Percentiles rank a stretch among this genome's conserved stretches.
phyloP scores from a whole-genome alignment of 2,888 invertebrate genomes.

The Agonum fuliginosum region DNA sequence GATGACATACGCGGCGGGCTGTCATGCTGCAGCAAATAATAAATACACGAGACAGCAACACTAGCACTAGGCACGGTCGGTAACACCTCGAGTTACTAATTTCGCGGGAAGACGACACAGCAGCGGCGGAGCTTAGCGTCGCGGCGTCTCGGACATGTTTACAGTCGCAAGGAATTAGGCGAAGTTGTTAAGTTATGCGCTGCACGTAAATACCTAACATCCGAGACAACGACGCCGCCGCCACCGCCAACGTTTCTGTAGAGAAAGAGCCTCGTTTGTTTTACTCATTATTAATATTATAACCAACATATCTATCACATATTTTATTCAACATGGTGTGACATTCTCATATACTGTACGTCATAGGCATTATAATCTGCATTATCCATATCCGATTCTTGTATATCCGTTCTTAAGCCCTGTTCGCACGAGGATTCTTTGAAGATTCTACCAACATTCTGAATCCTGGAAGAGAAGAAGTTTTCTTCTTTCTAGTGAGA shows the following conservation, averaged over 20 bases:
- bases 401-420: too few species aligned
- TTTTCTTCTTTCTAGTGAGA: too few species aligned
- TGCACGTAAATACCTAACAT: conserved; percentile 73
- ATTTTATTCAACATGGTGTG: too few species aligned
- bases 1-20: conserved; percentile 33
- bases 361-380: too few species aligned
- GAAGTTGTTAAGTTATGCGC: conserved; percentile 73
- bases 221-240: conserved; percentile 61
- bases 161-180: conserved; percentile 71
- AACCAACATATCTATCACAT: not conserved
- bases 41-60: conserved; percentile 17
- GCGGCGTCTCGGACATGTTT: conserved; percentile 70
- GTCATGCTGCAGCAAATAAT: conserved; percentile 34
- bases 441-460: too few species aligned
- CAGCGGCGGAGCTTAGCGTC: conserved; percentile 49
- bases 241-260: conserved; percentile 4
- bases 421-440: too few species aligned
- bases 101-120: conserved; percentile 48
- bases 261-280: conserved; percentile 48
- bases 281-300: too few species aligned
- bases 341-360: too few species aligned
- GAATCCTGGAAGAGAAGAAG: too few species aligned
- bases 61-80: conserved; percentile 15
- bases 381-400: too few species aligned
- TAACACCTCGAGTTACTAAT: conserved; percentile 56